Evolutionary conservation across 2,797 vertebrate genomes (phyloP).

Genomic region (Diglossa cyanea): DNA sequence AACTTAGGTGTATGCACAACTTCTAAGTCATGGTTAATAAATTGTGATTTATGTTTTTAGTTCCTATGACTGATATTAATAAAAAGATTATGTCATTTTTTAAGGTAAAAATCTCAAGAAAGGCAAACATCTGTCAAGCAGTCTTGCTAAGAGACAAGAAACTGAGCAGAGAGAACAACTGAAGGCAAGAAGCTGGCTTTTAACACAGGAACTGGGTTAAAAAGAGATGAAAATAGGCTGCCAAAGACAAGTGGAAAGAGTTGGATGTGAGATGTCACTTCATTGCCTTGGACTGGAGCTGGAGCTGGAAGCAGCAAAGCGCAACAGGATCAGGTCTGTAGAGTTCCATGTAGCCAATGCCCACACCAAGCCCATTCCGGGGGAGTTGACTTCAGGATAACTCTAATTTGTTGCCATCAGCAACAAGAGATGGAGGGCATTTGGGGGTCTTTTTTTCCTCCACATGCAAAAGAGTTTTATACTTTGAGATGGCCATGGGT

Average conservation of each 20-base stretch:
- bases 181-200: background rate
- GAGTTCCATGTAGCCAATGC: background rate
- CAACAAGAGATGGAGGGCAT: background rate
- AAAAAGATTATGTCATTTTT: background rate
- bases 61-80: background rate
- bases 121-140: background rate
- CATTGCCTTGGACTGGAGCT: background rate
- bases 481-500: background rate
- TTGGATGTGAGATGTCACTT: background rate
- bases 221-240: background rate
- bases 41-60: background rate
- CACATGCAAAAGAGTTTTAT: background rate
- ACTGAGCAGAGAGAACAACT: background rate
- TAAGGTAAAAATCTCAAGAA: background rate
- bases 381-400: background rate
- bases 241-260: background rate
- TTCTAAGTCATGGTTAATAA: background rate
- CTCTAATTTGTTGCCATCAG: background rate
- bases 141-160: fast-evolving
- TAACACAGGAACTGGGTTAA: background rate
- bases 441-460: background rate
- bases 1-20: background rate
- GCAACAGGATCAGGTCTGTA: background rate
- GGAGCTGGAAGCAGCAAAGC: background rate
- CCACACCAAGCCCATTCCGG: background rate